These are phyloP conservation scores for Chrysaora quinquecirrha DNA, from an alignment of 30 jellyfish, hydroid and myxozoan genomes.

Conservation along the genomic window DNA sequence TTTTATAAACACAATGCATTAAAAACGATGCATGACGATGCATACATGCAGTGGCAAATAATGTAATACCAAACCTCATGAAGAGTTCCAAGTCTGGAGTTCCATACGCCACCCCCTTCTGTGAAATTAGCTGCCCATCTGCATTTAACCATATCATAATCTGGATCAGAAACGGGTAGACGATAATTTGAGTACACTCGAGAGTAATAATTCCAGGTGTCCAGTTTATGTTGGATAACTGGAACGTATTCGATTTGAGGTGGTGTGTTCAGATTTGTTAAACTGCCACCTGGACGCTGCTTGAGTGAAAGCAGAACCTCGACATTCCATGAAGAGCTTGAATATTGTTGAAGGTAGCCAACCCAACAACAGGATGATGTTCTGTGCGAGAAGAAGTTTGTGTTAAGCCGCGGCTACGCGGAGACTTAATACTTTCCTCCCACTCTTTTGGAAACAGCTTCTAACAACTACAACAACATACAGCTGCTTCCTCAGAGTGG, in stretches of 20 bases:
- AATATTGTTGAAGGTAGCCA: neutral
- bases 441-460: too few relatives aligned
- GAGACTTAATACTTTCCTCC: too few relatives aligned
- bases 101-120: slow-evolving; percentile 65
- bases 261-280: slow-evolving; percentile 19
- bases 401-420: too few relatives aligned
- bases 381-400: neutral
- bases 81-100: slow-evolving; percentile 41
- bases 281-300: neutral
- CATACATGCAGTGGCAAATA: too few relatives aligned
- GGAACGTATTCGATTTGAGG: slow-evolving; percentile 28
- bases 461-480: too few relatives aligned
- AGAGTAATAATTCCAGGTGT: neutral
- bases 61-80: slow-evolving; percentile 10
- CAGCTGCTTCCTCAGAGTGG: too few relatives aligned
- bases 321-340: slow-evolving; percentile 25
- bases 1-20: too few relatives aligned
- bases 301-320: slow-evolving; percentile 14
- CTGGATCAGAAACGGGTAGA: slow-evolving; percentile 42
- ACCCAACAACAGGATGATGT: slow-evolving; percentile 42
- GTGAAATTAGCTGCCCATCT: slow-evolving; percentile 45
- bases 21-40: too few relatives aligned
- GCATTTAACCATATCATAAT: slow-evolving; percentile 28
- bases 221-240: neutral
- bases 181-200: slow-evolving; percentile 14